These are phyloP conservation scores for Aphidius ervi DNA, from an alignment of 1,140 invertebrate species.

Conservation along the genomic window DNA sequence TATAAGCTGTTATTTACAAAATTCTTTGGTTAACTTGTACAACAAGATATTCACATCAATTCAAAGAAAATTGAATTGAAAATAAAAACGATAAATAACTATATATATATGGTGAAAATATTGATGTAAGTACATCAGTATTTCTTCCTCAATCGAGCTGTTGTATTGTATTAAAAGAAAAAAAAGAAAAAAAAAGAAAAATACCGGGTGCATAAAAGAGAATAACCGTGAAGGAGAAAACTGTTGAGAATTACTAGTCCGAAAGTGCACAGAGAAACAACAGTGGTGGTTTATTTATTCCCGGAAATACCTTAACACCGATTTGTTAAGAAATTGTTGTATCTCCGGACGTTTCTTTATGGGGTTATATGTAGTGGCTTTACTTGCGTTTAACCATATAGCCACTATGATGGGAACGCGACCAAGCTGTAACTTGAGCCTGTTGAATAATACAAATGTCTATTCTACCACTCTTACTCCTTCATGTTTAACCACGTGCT, in stretches of 20 bases:
- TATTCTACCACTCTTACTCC: slow-evolving; percentile 24
- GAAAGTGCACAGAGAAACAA: not conserved
- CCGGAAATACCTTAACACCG: slow-evolving; percentile 26
- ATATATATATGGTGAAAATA: too few relatives aligned
- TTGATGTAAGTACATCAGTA: too few relatives aligned
- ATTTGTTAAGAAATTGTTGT: slow-evolving; percentile 33
- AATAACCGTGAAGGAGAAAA: slow-evolving; percentile 22
- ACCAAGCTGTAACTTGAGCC: slow-evolving; percentile 9
- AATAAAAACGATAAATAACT: too few relatives aligned
- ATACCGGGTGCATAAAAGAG: not conserved
- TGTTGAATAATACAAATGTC: slow-evolving; percentile 33
- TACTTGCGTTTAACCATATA: too few relatives aligned
- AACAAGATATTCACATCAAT: too few relatives aligned
- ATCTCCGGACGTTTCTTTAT: not conserved
- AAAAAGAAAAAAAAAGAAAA: too few relatives aligned
- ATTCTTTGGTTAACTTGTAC: too few relatives aligned
- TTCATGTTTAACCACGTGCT: slow-evolving; percentile 5
- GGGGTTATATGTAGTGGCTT: too few relatives aligned
- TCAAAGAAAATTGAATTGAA: too few relatives aligned
- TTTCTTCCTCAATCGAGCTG: too few relatives aligned
- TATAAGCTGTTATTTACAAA: too few relatives aligned
- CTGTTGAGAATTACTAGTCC: slow-evolving; percentile 22
- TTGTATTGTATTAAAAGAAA: too few relatives aligned
- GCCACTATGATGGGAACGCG: slow-evolving; percentile 20
- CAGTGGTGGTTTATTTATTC: slow-evolving; percentile 25